Base-by-base conservation (phyloP, 2,113 vertebrate genomes). In the Perca flavescens region DNA sequence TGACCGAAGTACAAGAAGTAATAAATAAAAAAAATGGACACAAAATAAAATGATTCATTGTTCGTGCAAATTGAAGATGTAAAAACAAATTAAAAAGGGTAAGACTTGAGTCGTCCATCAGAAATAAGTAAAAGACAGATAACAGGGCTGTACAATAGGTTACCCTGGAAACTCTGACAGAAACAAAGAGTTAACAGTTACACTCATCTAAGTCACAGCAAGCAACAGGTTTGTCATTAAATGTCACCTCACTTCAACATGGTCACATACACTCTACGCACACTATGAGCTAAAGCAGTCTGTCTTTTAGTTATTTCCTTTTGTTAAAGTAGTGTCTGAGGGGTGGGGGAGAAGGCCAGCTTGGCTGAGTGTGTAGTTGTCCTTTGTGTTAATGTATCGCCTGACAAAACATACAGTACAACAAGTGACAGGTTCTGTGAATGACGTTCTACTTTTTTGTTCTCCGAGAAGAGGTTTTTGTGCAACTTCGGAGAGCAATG, bases 121-220 rank as follows among this genome's bases (percentile, higher is more conserved):
- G 95, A 96, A 97, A 96, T 95, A 96, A 96, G 95, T 96, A 90
- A 96, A 96, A 97, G 96, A 97, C 96, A 97, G 95, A 87, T 90
- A 89, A 94, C 77, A 63, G 88, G 89, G 86, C 87, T 61, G 89
- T 71, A 85, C 84, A 46, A 53, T 40, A 69, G 85, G 63, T 77
- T 17, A 50, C 85, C 91, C 88, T 77, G 74, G 76, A 74, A 84
- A 94, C 89, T 86, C 83, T 14, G 82, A 94, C 90, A 22, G 68
- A 91, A 94, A 93, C 72, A 77, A 89, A 95, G 94, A 95, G 95
- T 96, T 92, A 95, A 97, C 96, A 94, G 94, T 95, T 95, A 96
- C 96, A 97, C 95, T 95, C 95, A 97, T 96, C 93, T 95, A 96
- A 97, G 94, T 96, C 96, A 98, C 96, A 97, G 95, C 95, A 96